These are phyloP conservation scores for Parapristionchus giblindavisi DNA, from an alignment of 2,888 invertebrate genomes.

Conservation along the genomic window DNA sequence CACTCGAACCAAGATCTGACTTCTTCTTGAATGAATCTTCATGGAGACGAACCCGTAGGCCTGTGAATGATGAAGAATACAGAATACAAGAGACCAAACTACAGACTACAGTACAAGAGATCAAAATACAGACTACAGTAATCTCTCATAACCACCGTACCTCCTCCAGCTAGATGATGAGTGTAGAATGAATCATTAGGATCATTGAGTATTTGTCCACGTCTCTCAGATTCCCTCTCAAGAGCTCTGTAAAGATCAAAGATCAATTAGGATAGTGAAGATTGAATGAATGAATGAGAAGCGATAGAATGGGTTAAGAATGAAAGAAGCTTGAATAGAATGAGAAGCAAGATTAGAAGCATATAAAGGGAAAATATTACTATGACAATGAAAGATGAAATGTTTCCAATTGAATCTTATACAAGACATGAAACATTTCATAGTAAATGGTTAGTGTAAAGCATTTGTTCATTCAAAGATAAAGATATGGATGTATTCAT, in stretches of 20 bases:
- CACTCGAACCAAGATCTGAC: not conserved
- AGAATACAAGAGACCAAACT: not conserved
- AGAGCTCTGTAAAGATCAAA: conserved; percentile 46
- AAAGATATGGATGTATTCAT: not conserved
- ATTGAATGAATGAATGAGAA: not conserved
- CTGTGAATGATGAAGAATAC: not conserved
- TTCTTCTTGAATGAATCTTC: conserved; percentile 34
- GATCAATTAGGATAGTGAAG: no score
- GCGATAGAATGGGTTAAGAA: not conserved
- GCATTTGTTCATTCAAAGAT: no score
- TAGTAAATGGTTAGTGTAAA: no score
- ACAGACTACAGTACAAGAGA: not conserved
- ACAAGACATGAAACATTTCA: no score
- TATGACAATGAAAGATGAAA: no score
- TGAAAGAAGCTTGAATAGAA: no score
- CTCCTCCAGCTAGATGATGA: conserved; percentile 30
- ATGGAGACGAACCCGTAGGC: conserved; percentile 28
- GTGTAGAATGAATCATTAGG: conserved; percentile 34
- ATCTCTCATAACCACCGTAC: conserved; percentile 1
- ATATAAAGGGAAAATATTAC: no score
- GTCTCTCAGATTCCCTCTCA: conserved; percentile 43
- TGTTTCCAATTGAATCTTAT: no score
- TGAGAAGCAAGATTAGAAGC: no score
- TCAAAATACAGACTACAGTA: not conserved
- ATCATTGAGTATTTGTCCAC: not conserved